Percentiles rank a stretch among this genome's conserved stretches.
phyloP scores from a whole-genome alignment of 2,113 vertebrate genomes.

The Vidua chalybeata region DNA sequence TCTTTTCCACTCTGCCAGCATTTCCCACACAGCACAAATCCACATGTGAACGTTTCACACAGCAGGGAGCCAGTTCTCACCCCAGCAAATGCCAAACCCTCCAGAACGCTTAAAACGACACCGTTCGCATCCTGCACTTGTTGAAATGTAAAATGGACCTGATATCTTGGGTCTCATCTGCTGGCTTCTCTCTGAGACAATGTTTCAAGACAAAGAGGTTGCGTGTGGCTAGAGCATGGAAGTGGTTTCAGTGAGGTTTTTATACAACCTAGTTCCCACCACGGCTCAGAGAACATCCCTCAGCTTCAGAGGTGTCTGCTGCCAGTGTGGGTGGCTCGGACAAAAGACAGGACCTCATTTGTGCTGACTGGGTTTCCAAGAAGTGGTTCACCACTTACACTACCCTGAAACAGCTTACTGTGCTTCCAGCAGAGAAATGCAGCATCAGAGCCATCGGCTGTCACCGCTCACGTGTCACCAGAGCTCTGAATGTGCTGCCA shows the following conservation, averaged over 20 bases:
- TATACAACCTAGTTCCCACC: conserved; percentile 19
- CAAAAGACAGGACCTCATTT: not conserved
- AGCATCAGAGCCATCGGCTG: not conserved
- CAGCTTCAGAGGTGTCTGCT: not conserved
- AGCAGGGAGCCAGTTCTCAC: conserved; percentile 37
- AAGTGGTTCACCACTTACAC: conserved; percentile 6
- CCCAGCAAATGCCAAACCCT: not conserved
- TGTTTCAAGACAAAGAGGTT: not conserved
- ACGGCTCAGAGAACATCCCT: not conserved
- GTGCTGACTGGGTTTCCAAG: not conserved
- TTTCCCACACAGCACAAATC: conserved; percentile 42
- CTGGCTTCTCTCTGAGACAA: conserved; percentile 24
- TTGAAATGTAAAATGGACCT: not conserved
- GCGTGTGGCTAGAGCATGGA: not conserved
- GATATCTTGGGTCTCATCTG: not conserved
- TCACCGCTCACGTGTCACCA: fast-evolving
- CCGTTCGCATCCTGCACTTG: not conserved
- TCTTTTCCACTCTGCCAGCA: conserved; percentile 11
- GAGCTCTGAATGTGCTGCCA: not conserved
- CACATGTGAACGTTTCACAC: conserved; percentile 8
- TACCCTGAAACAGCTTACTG: not conserved
- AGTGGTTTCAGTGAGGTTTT: conserved; percentile 52
- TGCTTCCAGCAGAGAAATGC: not conserved
- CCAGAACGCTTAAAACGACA: not conserved
- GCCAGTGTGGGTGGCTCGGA: not conserved